These are phyloP conservation scores for Drosophila sulfurigaster DNA, from an alignment of 1,140 invertebrate genomes.

Conservation along the genomic window DNA sequence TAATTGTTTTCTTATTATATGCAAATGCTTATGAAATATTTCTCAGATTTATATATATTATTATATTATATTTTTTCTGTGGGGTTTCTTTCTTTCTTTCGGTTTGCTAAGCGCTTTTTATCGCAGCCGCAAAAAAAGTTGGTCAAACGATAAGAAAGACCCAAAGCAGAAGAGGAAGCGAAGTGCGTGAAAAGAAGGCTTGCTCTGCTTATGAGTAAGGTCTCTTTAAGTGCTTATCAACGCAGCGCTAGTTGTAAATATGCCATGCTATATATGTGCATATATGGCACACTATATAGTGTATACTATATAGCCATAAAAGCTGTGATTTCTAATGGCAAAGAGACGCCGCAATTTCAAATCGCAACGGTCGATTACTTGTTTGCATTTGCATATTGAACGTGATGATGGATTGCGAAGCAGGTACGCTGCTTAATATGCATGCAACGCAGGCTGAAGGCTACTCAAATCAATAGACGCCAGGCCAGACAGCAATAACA, in stretches of 20 bases:
- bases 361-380: slow-evolving; percentile 57
- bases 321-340: slow-evolving; percentile 28
- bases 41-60: slow-evolving; percentile 36
- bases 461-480: slow-evolving; percentile 74
- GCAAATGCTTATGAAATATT: slow-evolving; percentile 6
- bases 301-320: slow-evolving; percentile 19
- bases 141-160: slow-evolving; percentile 53
- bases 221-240: slow-evolving; percentile 32
- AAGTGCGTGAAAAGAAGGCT: slow-evolving; percentile 38
- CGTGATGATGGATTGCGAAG: slow-evolving; percentile 30
- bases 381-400: slow-evolving; percentile 66
- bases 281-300: background rate
- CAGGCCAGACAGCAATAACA: slow-evolving; percentile 35
- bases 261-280: slow-evolving; percentile 4
- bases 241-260: background rate
- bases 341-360: slow-evolving; percentile 52
- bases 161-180: slow-evolving; percentile 23
- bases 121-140: slow-evolving; percentile 52
- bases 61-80: slow-evolving; percentile 2
- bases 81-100: background rate
- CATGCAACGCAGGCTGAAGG: slow-evolving; percentile 67
- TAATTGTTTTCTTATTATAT: slow-evolving; percentile 21
- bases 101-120: slow-evolving; percentile 41
- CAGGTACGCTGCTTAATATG: slow-evolving; percentile 59
- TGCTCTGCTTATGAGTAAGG: background rate